Conservation (phyloP, 2,888 invertebrate genomes). For the Drosophila borborema region DNA sequence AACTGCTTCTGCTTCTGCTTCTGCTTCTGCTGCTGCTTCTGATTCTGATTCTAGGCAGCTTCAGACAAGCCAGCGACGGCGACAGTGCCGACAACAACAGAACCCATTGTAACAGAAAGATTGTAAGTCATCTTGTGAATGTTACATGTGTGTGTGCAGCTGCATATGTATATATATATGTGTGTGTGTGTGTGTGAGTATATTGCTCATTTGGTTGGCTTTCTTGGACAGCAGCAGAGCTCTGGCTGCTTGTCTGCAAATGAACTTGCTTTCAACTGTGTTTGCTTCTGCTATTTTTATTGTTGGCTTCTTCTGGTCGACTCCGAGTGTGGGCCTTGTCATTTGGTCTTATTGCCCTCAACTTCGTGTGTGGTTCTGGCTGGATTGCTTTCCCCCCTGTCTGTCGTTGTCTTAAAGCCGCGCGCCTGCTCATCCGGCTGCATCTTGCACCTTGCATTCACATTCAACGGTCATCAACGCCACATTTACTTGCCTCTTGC, state of each 20-base stretch:
- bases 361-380: conserved; percentile 26
- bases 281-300: conserved; percentile 72
- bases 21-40: no score
- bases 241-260: conserved; percentile 19
- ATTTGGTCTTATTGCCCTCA: conserved; percentile 16
- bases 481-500: conserved; percentile 64
- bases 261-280: conserved; percentile 27
- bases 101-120: no score
- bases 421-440: conserved; percentile 15
- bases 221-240: conserved; percentile 51
- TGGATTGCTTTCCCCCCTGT: conserved; percentile 29
- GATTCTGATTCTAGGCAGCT: conserved; percentile 29
- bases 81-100: conserved; percentile 61
- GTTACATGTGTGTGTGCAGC: conserved; percentile 32
- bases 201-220: conserved; percentile 74
- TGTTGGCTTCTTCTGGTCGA: conserved; percentile 51
- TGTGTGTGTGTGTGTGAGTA: conserved; percentile 21
- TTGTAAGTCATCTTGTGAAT: no score
- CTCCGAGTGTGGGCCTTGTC: conserved; percentile 16
- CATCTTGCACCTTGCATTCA: conserved; percentile 15
- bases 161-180: conserved; percentile 10
- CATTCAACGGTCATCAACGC: conserved; percentile 72
- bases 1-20: conserved; percentile 51
- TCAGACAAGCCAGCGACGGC: conserved; percentile 43
- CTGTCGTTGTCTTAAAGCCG: conserved; percentile 32